Evolutionary conservation across 2,888 invertebrate genomes (phyloP).

Genomic region (Terebella lapidaria): DNA sequence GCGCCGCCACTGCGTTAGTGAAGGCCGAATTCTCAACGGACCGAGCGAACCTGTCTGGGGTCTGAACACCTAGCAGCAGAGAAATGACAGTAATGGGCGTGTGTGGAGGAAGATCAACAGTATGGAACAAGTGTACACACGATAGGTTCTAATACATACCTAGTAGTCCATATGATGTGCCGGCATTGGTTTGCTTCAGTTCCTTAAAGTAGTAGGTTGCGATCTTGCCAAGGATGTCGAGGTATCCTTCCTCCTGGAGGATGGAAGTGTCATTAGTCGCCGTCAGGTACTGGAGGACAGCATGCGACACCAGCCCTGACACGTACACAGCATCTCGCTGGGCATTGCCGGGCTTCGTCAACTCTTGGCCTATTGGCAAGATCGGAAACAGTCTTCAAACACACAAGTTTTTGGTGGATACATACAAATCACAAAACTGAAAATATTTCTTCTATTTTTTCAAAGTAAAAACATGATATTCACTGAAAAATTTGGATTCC

Average conservation of each 20-base stretch:
- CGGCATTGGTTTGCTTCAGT: not conserved
- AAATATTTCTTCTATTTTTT: too few species aligned
- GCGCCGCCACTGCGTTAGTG: slow-evolving; percentile 29
- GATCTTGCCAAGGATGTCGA: slow-evolving; percentile 21
- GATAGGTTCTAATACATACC: not conserved
- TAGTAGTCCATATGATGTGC: not conserved
- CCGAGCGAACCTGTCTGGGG: slow-evolving; percentile 34
- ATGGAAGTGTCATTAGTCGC: slow-evolving; percentile 20
- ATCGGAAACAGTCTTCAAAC: too few species aligned
- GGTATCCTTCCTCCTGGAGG: slow-evolving; percentile 7
- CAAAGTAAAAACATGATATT: too few species aligned
- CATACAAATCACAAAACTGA: too few species aligned
- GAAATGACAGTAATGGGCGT: not conserved
- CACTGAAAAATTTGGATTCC: too few species aligned
- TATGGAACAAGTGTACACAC: too few species aligned
- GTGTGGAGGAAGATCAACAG: too few species aligned
- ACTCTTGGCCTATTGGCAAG: not conserved
- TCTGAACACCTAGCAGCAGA: slow-evolving; percentile 39
- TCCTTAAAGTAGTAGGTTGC: slow-evolving; percentile 27
- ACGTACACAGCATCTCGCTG: slow-evolving; percentile 22
- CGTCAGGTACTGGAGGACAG: slow-evolving; percentile 29
- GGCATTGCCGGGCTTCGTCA: not conserved
- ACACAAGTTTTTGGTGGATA: too few species aligned
- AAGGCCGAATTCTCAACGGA: slow-evolving; percentile 31
- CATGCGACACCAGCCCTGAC: slow-evolving; percentile 31